Conservation (phyloP, 2,888 invertebrate genomes). For the Tachina fera region DNA sequence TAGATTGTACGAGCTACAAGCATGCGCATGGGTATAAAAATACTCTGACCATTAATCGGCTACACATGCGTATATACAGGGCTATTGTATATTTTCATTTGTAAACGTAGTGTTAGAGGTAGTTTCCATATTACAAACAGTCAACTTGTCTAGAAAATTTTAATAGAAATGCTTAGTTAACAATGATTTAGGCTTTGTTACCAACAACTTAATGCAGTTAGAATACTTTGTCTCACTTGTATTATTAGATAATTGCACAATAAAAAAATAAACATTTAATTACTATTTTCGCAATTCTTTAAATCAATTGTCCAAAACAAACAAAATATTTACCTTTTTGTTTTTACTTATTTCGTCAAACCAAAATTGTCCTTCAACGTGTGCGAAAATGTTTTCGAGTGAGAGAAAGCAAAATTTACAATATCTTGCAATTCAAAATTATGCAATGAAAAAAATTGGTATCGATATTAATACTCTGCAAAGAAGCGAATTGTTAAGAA, state of each 20-base stretch:
- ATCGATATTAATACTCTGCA: conserved; percentile 29
- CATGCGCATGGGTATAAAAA: no score
- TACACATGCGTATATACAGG: no score
- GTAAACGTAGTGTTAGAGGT: no score
- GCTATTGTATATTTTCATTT: no score
- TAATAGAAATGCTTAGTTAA: neutral
- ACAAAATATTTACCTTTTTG: neutral
- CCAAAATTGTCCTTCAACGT: neutral
- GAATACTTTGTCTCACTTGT: neutral
- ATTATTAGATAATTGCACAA: conserved; percentile 9
- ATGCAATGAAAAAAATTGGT: conserved; percentile 35
- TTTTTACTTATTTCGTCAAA: neutral
- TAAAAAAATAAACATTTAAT: conserved; percentile 25
- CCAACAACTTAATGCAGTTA: neutral
- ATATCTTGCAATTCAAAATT: conserved; percentile 32
- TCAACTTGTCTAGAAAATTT: no score
- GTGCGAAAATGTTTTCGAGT: conserved; percentile 37
- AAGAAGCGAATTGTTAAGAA: conserved; percentile 17
- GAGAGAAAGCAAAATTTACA: conserved; percentile 42
- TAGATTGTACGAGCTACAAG: no score
- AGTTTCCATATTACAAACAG: no score
- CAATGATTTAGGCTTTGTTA: neutral
- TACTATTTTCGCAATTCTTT: conserved; percentile 45
- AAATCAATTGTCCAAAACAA: conserved; percentile 7
- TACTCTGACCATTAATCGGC: no score